Evolutionary conservation across 2,113 vertebrate genomes (phyloP), one percentile per base, ranked within the genome.

Genomic region (Halcyon malimbica): DNA sequence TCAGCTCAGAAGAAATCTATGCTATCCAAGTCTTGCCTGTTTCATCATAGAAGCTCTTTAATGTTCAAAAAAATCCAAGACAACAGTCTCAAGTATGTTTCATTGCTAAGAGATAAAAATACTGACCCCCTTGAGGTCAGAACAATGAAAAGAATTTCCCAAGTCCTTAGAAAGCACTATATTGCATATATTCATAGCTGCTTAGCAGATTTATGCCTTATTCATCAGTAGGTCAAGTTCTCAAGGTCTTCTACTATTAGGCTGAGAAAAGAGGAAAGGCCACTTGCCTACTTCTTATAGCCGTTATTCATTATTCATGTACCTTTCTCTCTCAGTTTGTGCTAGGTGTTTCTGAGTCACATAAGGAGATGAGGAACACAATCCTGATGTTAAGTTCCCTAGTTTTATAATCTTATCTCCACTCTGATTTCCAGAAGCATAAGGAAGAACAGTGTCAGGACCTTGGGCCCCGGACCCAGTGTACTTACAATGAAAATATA

Each of bases 111-210:
- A 97, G 74, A 97, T 97, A 94, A 97, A 79, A 95, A 93, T 96
- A 89, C 75, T 95, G 82, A 97, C 91, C 89, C 65, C 68, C 76
- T 93, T 91, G 91, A 97, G 92, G 89, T 97, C 96, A 97, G 92
- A 97, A 87, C 81, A 97, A 96, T 92, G 97, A 97, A 88, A 96
- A 97, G 74, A 97, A 97, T 97, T 97, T 97, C 89, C 95, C 84
- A 96, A 94, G 92, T 95, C 90, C 89, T 82, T 93, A 95, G 91
- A 97, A 95, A 14, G 64, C 97, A 97, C 67, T 90, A 73, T 73
- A 94, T 69, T 92, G 82, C 87, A 89, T 93, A 92, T 97, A 90
- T 92, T 90, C 76, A 81, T 96, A 97, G 90, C 82, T 93, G 78
- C 37, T 93, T 89, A 97, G 91, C 75, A 92, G 89, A 70, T 75